Evolutionary conservation across 2,113 vertebrate genomes (phyloP).

Genomic region (Oreochromis niloticus): DNA sequence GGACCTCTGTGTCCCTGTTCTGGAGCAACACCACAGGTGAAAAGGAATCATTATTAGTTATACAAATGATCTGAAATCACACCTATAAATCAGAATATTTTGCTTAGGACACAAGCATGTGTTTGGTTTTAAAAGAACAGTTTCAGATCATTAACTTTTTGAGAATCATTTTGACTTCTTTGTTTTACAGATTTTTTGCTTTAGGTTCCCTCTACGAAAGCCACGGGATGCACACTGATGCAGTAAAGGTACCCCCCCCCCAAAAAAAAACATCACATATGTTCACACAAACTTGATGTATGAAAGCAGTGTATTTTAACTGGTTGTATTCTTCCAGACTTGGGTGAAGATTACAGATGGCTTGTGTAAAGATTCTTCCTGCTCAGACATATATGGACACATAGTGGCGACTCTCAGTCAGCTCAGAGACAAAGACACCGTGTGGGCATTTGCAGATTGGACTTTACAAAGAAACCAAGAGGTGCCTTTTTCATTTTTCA

Average conservation of each 20-base stretch:
- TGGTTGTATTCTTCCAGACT: slow-evolving; percentile 38
- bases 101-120: background rate
- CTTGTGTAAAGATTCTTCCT: slow-evolving; percentile 16
- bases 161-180: background rate
- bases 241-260: slow-evolving; percentile 50
- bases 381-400: slow-evolving; percentile 46
- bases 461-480: slow-evolving; percentile 60
- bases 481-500: slow-evolving; percentile 20
- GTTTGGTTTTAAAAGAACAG: background rate
- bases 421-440: slow-evolving; percentile 35
- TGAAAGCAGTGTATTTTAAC: background rate
- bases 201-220: slow-evolving; percentile 62
- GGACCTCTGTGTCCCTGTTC: slow-evolving; percentile 31
- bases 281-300: background rate
- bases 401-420: slow-evolving; percentile 54
- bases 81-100: background rate
- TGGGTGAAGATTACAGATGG: slow-evolving; percentile 65
- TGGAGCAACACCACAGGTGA: slow-evolving; percentile 60
- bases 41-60: background rate
- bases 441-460: slow-evolving; percentile 66
- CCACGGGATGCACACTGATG: slow-evolving; percentile 39
- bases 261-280: background rate
- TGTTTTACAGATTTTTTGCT: slow-evolving; percentile 53
- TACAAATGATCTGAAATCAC: background rate
- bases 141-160: background rate